phyloP scores from a whole-genome alignment of 2,888 invertebrate species.

The Alloscopus bannaensis region DNA sequence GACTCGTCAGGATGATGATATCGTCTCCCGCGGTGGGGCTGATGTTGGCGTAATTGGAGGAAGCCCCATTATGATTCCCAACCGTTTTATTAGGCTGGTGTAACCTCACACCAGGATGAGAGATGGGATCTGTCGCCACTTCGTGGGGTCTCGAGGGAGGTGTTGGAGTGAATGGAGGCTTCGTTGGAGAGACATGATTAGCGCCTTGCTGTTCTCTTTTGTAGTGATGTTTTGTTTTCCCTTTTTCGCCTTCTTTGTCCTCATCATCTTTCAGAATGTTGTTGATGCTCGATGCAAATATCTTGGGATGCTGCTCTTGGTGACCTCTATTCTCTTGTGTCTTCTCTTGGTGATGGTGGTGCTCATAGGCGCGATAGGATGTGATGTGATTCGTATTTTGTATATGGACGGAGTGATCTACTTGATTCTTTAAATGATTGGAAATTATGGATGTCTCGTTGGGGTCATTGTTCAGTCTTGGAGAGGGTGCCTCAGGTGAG shows the following conservation, averaged over 20 bases:
- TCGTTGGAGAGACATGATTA: not conserved
- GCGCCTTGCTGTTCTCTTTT: conserved; percentile 3
- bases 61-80: no score
- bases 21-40: conserved; percentile 7
- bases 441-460: not conserved
- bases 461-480: not conserved
- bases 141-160: not conserved
- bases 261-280: not conserved
- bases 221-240: not conserved
- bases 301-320: conserved; percentile 8
- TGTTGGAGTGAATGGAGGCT: not conserved
- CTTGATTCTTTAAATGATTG: conserved; percentile 6
- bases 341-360: conserved; percentile 14
- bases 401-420: conserved; percentile 12
- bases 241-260: not conserved
- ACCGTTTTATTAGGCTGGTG: no score
- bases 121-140: no score
- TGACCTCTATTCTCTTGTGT: not conserved
- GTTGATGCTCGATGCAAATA: not conserved
- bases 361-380: conserved; percentile 7
- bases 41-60: not conserved
- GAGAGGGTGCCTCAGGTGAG: no score
- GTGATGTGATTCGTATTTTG: conserved; percentile 35
- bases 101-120: no score
- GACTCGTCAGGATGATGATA: conserved; percentile 25